Evolutionary conservation across 1,140 invertebrate genomes (phyloP), one percentile per base, ranked within the genome.

Genomic region (Drosophila punjabiensis): DNA sequence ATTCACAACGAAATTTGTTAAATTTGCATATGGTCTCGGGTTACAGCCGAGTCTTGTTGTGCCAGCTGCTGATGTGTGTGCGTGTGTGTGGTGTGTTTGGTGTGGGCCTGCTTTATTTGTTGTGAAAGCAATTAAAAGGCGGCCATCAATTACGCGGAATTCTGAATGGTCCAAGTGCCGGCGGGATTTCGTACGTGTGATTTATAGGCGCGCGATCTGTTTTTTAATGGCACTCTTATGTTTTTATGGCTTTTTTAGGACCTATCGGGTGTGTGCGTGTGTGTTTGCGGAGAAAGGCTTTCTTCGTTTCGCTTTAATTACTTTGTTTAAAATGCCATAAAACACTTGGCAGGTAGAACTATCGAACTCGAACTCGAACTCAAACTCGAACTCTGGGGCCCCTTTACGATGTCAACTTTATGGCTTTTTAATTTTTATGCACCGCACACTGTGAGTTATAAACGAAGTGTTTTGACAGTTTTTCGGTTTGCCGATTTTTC

Each of bases 1-100:
- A 90, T 82, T 91, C 86, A 77, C 79, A 91, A 89, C 86, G 68
- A 89, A 90, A 90, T 90, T 90, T 90, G 86, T 91, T 90, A 90
- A 86, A 82, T 89, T 84, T 89, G 85, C 79, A 80, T 84, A 80
- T 84, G 62, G 37, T 68, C 41, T 68, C 70, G 74, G 56, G 52
- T 81, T 78, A 58, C 55, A 58, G 55, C 55, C 55, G 55, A 39
- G 41, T 55, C 18, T 67, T 86, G 70, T 85, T 76, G 67, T 47
- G 35, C 55, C 55, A 58, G 55, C 55, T 81, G 63, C 68, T 70
- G 61, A 62, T 47, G 35, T 56, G 33, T 41, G 35, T 10, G 24
- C 24, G 5, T n/a, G 28, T 35, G 24, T 65, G 47, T 52, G 65
- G 75, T 55, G 39, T 47, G 20, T 18, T 35, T 35, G 59, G 30